Percentiles rank a stretch among this genome's conserved stretches.
Evolutionary conservation across 2,797 vertebrate genomes (phyloP).

Genomic region (Chromobotia macracanthus): DNA sequence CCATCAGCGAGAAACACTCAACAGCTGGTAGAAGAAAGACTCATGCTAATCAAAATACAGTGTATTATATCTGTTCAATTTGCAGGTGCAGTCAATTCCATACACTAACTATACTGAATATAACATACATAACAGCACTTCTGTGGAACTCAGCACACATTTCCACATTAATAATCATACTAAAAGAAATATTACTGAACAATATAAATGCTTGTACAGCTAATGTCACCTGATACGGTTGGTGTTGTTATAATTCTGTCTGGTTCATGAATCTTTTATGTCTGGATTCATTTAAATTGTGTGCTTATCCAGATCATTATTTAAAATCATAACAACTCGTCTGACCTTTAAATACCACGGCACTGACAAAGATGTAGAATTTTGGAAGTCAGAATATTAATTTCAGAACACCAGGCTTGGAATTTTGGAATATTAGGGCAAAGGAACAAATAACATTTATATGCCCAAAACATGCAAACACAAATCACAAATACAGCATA

Average conservation of each 20-base stretch:
- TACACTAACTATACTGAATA: background rate
- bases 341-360: background rate
- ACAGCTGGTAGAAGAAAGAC: background rate
- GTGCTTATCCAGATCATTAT: background rate
- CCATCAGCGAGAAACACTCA: background rate
- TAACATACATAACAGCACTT: background rate
- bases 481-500: background rate
- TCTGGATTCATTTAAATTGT: background rate
- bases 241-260: background rate
- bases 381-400: background rate
- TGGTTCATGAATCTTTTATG: background rate
- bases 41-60: background rate
- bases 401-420: background rate
- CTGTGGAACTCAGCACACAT: background rate
- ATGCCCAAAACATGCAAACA: background rate
- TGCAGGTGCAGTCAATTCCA: background rate
- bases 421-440: background rate
- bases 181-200: background rate
- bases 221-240: background rate
- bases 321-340: slow-evolving; percentile 4
- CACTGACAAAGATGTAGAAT: background rate
- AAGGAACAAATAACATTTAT: background rate
- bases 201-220: background rate
- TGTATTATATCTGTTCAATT: background rate
- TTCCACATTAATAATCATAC: background rate